Percentiles rank a stretch among this genome's conserved stretches.
Conservation (phyloP, 2,797 vertebrate genomes). For the Dendrocincla tyrannina region DNA sequence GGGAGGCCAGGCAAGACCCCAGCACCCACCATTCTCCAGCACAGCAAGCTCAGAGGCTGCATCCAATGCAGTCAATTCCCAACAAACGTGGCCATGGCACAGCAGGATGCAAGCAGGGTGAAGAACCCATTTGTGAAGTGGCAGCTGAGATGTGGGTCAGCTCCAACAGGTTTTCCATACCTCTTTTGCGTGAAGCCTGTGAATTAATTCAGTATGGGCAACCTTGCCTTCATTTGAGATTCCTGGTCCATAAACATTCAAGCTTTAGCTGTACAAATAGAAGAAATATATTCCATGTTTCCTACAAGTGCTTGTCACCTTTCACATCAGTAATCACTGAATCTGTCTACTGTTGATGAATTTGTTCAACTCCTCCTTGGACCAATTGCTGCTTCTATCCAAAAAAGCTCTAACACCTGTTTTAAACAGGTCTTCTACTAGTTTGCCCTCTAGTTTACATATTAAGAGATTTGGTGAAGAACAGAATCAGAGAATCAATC, state of each 20-base stretch:
- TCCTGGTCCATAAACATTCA: neutral
- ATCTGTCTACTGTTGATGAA: neutral
- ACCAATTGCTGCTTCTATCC: neutral
- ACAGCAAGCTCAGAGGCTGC: fast-evolving
- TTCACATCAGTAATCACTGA: neutral
- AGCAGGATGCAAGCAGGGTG: neutral
- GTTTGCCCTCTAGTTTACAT: neutral
- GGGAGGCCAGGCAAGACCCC: neutral
- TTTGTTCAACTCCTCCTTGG: neutral
- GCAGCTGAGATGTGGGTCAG: neutral
- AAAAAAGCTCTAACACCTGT: neutral
- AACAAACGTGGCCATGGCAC: fast-evolving
- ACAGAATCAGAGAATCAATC: neutral
- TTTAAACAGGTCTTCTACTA: neutral
- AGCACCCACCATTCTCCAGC: neutral
- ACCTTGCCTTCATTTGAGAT: neutral
- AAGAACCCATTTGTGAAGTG: neutral
- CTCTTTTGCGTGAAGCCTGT: neutral
- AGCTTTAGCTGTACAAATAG: neutral
- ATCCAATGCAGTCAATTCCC: neutral
- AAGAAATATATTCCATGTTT: neutral
- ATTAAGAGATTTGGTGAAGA: neutral
- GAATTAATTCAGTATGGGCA: neutral
- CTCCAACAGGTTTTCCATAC: neutral
- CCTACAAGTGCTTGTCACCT: neutral